Evolutionary conservation across 2,888 invertebrate species (phyloP), one percentile per base, ranked within the genome.

Genomic region (Agrochola circellaris): DNA sequence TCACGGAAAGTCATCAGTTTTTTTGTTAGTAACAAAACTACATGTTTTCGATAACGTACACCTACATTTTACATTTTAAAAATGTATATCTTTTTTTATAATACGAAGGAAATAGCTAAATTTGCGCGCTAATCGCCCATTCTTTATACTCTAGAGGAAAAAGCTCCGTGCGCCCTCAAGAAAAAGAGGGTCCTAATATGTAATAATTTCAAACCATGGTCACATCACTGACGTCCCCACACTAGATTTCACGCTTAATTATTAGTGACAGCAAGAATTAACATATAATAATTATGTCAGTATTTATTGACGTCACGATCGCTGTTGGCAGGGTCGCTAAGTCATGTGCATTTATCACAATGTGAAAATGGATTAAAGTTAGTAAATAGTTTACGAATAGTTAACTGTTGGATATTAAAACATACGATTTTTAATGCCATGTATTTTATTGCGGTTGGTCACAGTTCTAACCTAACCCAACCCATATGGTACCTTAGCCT

Each of bases 191-290:
- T 38, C n/a, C 23, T 1, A 60, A 17, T 26, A 34, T 2, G 34
- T 34, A 1, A 5, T 3, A 13, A 1, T 13, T 13, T 9, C 7
- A 58, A 45, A 56, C 5, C 34, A n/a, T 54, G 26, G 67, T 34
- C 23, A 68, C 62, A 26, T 34, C 17, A 45, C 15, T 17, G 1
- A 38, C 13, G 45, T 61, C n/a, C 64, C 51, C 34, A 30, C 60
- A 66, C 38, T 51, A 51, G 30, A 80, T 70, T 77, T 60, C 30
- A 38, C 13, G n/a, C 38, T 76, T 82, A 76, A 82, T 76, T 69
- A 62, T 69, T 65, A 48, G 17, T 61, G 77, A 66, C 51, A 26
- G 30, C 17, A 1, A 61, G 62, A 13, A 48, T 77, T 66, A 70
- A 76, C 83, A 61, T 66, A 70, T 61, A 61, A 73, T n/a, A 15